Evolutionary conservation across 2,888 invertebrate genomes (phyloP), one percentile per base, ranked within the genome.

Genomic region (Ypsolopha scabrella): DNA sequence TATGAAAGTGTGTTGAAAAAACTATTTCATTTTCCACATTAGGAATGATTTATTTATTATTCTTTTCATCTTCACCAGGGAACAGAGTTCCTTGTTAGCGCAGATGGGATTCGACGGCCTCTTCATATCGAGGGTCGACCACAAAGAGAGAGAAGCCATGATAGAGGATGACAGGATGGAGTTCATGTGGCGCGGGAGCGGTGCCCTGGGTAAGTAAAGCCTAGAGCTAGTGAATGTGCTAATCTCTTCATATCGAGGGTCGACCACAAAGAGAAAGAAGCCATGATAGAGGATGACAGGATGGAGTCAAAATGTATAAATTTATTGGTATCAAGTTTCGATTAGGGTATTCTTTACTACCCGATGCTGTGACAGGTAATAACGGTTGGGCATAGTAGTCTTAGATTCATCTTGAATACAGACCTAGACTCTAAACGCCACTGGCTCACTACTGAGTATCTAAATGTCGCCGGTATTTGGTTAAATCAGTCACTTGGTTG

Each of bases 91-190:
- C 11, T 65, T 87, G 36, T 87, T 89, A 7, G 88, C 89, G 0
- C 88, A 90, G 65, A 88, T 92, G 87, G 92, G 92, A 0, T 92
- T 89, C 64, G 93, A 94, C 64, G 93, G 91, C 1, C 65, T 93
- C 0, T 93, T 93, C 63, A 88, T 94, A 59, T 91, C 82, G 79
- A 63, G 94, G 48, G 82, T 93, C 0, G 93, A 94, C 64, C 90
- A 90, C 63, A 86, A 89, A 58, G 92, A 92, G 66, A 89, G 90
- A 64, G 74, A 74, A 34, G 61, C 77, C 0, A 83, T 93, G 70
- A 72, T 87, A 58, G 72, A 75, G 10, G 85, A 87, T 33, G 88
- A 89, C 58, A 87, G 88, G 24, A 87, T 92, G 87, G 93, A 94
- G 69, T 88, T 91, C 67, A 82, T 93, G 63, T 94, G 93, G 93